These are phyloP conservation scores for Leucoptera coffeella DNA, from an alignment of 2,888 invertebrate species.

Conservation along the genomic window DNA sequence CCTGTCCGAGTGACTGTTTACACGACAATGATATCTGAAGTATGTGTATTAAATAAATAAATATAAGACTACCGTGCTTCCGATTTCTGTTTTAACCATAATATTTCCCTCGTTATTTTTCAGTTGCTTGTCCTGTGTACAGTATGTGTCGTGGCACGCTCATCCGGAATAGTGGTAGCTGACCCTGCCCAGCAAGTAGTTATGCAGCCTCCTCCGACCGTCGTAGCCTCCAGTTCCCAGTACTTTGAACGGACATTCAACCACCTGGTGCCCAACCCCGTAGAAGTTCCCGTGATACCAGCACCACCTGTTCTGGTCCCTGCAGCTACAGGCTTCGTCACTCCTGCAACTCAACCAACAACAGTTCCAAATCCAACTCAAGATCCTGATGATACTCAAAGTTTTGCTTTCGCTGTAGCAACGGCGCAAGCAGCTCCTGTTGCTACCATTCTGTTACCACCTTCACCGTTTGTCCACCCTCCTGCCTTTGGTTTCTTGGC, in stretches of 20 bases:
- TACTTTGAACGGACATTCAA: constrained; percentile 62
- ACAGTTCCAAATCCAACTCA: no score
- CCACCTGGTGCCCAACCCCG: no score
- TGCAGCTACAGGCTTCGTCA: background rate
- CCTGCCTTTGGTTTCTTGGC: constrained; percentile 22
- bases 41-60: no score
- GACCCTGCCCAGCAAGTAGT: no score
- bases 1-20: no score
- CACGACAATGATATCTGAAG: no score
- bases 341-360: no score
- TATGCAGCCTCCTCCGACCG: constrained; percentile 27
- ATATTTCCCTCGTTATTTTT: constrained; percentile 13
- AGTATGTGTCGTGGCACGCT: constrained; percentile 16
- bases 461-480: constrained; percentile 36
- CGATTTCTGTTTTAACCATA: no score
- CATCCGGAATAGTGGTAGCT: constrained; percentile 15
- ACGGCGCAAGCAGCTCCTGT: constrained; percentile 40
- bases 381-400: constrained; percentile 7
- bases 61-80: no score
- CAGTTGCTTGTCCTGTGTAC: constrained; percentile 20
- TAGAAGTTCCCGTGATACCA: no score
- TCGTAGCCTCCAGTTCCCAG: constrained; percentile 63
- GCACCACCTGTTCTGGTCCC: background rate
- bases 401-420: constrained; percentile 34
- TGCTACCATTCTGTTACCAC: constrained; percentile 33